A percentile compares a stretch with the other conserved stretches of the same genome.
These are phyloP conservation scores for Tridacna gigas DNA, from an alignment of 2,888 invertebrate species.

Conservation along the genomic window DNA sequence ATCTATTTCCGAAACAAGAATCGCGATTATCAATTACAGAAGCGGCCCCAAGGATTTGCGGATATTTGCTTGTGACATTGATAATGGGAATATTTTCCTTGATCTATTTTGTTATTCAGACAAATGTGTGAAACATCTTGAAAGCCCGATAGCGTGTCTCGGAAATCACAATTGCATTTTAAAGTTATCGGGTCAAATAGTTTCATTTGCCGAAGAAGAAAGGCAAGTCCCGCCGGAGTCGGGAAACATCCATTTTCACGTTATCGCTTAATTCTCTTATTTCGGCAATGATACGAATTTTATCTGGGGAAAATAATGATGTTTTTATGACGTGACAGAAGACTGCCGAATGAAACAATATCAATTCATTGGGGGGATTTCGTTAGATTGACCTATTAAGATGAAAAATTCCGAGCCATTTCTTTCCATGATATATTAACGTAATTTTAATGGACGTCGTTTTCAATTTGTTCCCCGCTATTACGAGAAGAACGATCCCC, in stretches of 20 bases:
- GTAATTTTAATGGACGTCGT: conserved; percentile 55
- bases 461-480: conserved; percentile 39
- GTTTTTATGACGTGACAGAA: conserved; percentile 68
- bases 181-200: conserved; percentile 66
- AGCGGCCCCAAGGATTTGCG: conserved; percentile 58
- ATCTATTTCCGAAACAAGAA: conserved; percentile 66
- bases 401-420: conserved; percentile 58
- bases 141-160: conserved; percentile 63
- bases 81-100: conserved; percentile 64
- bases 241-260: conserved; percentile 50
- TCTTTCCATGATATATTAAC: conserved; percentile 63
- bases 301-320: conserved; percentile 66
- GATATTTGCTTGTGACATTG: conserved; percentile 64
- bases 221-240: conserved; percentile 29
- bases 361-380: conserved; percentile 47
- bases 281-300: conserved; percentile 63
- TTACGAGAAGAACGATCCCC: conserved; percentile 13
- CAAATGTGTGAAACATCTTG: conserved; percentile 62
- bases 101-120: conserved; percentile 69
- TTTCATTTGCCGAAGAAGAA: conserved; percentile 62
- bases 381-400: conserved; percentile 67
- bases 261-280: conserved; percentile 63
- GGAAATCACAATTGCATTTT: conserved; percentile 66
- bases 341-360: conserved; percentile 44
- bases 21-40: conserved; percentile 66